A percentile compares a stretch with the other conserved stretches of the same genome.
These are phyloP conservation scores for Dissostichus mawsoni DNA, from an alignment of 2,113 vertebrate genomes.

Conservation along the genomic window DNA sequence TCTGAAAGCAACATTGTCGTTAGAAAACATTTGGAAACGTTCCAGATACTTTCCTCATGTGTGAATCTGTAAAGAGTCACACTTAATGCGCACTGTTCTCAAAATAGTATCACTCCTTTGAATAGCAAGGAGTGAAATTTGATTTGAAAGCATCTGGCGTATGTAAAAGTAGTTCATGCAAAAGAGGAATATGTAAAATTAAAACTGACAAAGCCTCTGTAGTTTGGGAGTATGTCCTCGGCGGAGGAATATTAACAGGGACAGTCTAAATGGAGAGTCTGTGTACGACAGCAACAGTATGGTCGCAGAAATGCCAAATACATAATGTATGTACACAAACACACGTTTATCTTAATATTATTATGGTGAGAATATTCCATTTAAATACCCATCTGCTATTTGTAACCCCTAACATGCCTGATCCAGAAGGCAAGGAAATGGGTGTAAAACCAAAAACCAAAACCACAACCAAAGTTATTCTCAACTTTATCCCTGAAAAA, in stretches of 20 bases:
- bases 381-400: conserved; percentile 56
- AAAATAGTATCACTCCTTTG: conserved; percentile 18
- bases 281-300: conserved; percentile 52
- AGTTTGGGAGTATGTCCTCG: conserved; percentile 58
- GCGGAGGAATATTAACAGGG: conserved; percentile 66
- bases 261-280: conserved; percentile 68
- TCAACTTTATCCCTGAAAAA: conserved; percentile 41
- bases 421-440: conserved; percentile 9
- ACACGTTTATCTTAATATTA: conserved; percentile 47
- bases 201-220: conserved; percentile 71
- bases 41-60: conserved; percentile 54
- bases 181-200: conserved; percentile 65
- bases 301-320: conserved; percentile 62
- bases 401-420: conserved; percentile 44
- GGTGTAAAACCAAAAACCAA: conserved; percentile 46
- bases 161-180: conserved; percentile 59
- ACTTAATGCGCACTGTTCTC: conserved; percentile 30
- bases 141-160: conserved; percentile 56
- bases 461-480: conserved; percentile 57
- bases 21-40: conserved; percentile 28
- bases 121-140: conserved; percentile 39
- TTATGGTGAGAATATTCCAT: conserved; percentile 49
- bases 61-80: conserved; percentile 44
- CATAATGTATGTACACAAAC: conserved; percentile 49
- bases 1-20: conserved; percentile 46